Conservation (phyloP, 2,113 vertebrate genomes). For the Rhagologus leucostigma region DNA sequence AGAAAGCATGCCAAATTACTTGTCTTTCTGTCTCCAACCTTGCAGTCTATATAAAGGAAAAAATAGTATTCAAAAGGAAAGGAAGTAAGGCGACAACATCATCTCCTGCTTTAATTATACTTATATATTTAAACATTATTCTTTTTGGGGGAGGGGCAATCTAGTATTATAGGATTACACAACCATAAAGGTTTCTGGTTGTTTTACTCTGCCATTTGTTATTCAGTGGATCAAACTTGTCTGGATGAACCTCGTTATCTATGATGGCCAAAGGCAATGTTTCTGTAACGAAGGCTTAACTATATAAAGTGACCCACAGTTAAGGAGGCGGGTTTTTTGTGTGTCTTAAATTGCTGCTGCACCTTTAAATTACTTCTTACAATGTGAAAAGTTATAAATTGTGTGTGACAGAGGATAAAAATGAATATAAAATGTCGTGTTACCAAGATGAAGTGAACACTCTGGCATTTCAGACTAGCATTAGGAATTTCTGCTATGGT, state of each 20-base stretch:
- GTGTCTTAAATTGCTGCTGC: neutral
- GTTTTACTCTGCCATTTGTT: neutral
- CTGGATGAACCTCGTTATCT: neutral
- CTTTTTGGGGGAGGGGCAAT: neutral
- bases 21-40: neutral
- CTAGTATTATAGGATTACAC: neutral
- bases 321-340: neutral
- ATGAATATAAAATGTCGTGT: neutral
- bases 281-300: constrained; percentile 7
- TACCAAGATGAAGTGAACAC: neutral
- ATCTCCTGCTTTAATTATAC: constrained; percentile 17
- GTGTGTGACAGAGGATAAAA: neutral
- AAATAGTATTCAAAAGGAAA: neutral
- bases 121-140: neutral
- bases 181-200: neutral
- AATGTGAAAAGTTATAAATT: neutral
- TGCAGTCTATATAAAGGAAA: neutral
- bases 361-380: neutral
- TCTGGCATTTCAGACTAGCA: neutral
- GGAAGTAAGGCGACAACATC: neutral
- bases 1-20: neutral
- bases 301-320: neutral
- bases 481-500: neutral
- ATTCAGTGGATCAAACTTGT: neutral
- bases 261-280: neutral